Percentiles rank a stretch among this genome's conserved stretches.
These are phyloP conservation scores for Nymphicus hollandicus DNA, from an alignment of 2,113 vertebrate genomes.

Conservation along the genomic window DNA sequence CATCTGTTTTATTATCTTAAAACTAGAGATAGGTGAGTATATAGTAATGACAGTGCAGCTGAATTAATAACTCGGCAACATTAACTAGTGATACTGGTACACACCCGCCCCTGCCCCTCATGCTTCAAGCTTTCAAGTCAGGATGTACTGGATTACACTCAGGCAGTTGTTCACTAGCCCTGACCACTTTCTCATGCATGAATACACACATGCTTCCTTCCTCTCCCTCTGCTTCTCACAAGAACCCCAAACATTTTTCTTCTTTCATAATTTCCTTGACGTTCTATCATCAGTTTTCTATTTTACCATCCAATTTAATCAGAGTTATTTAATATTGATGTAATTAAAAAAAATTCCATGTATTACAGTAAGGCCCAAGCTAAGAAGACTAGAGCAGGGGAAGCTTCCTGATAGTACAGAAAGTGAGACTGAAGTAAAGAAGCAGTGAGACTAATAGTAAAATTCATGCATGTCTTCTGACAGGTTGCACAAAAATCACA, in stretches of 20 bases:
- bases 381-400: background rate
- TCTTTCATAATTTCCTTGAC: background rate
- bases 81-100: background rate
- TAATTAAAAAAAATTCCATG: background rate
- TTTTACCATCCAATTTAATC: background rate
- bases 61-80: background rate
- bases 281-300: background rate
- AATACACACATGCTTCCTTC: background rate
- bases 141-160: background rate
- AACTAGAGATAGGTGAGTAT: background rate
- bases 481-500: background rate
- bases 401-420: background rate
- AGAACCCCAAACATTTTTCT: background rate
- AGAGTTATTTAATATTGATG: background rate
- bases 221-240: background rate
- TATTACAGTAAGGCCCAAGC: background rate
- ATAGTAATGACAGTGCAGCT: background rate
- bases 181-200: background rate
- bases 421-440: background rate
- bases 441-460: background rate
- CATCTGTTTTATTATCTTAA: background rate
- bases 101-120: rapidly evolving
- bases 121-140: background rate
- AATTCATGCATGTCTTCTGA: background rate
- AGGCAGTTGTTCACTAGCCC: background rate